Base-by-base conservation (phyloP, 2,113 vertebrate genomes). In the Spea bombifrons region DNA sequence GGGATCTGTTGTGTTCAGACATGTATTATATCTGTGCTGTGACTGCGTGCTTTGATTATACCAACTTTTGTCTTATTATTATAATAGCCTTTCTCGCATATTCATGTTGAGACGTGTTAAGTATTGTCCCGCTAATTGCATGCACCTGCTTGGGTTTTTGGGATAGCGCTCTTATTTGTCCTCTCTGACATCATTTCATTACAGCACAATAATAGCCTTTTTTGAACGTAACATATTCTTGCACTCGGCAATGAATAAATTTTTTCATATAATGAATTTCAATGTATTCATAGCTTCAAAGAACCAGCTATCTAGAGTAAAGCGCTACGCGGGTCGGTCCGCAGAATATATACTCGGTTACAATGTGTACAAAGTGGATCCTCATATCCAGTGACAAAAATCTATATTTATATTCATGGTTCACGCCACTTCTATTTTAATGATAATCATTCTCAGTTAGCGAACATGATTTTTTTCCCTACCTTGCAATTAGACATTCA, bases 271-370 rank as follows among this genome's bases (percentile, higher is more conserved):
- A 68, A 80, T 80, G 78, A 74, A 80, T 74, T 68, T 15, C 17
- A 80, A 80, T 68, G 61, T 80, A 80, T 80, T 80, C 78, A 80
- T 74, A 44, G 78, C 71, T 80, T 80, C 45, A 74, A 74, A 80
- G 71, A 67, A 80, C 70, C 57, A 73, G 73, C 78, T 74, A 74
- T 74, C 64, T 17, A 74, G 45, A 74, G 52, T 80, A 48, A 73
- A 59, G 47, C 44, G 12, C 55, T 55, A 47, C 70, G 47, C 64
- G 49, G 71, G 71, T 73, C 77, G 67, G 57, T 73, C 64, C 59
- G 53, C 43, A 79, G 64, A 80, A 73, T 13, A n/a, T 30, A 30
- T 46, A 57, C 44, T 47, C 43, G 7, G 59, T 12, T 16, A 64
- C 67, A 30, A 7, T 59, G 16, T 69, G 45, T 66, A 71, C 50